These are phyloP conservation scores for Patella depressa DNA, from an alignment of 2,888 invertebrate genomes.

Conservation along the genomic window DNA sequence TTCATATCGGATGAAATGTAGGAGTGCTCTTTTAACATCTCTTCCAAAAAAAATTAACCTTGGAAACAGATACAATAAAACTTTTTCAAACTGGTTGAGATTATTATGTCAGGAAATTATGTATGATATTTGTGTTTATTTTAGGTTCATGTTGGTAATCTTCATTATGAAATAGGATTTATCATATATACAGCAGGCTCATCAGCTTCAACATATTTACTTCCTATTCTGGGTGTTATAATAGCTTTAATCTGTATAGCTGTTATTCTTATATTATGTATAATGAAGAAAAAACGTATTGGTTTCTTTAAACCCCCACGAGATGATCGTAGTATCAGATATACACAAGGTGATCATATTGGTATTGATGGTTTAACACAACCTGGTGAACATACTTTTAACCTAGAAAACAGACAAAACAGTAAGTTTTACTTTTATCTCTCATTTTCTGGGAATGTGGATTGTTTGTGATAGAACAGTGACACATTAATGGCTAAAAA, in stretches of 20 bases:
- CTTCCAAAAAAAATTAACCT: no score
- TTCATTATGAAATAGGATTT: constrained; percentile 51
- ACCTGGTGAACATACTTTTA: constrained; percentile 20
- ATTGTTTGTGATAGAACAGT: no score
- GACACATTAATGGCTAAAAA: no score
- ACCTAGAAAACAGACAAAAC: constrained; percentile 36
- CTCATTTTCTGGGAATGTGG: constrained; percentile 13
- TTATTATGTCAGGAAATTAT: constrained; percentile 37
- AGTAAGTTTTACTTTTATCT: constrained; percentile 34
- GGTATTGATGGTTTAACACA: constrained; percentile 20
- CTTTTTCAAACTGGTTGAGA: no score
- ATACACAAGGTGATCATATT: constrained; percentile 22
- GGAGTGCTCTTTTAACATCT: no score
- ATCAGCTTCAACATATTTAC: constrained; percentile 28
- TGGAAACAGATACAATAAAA: no score
- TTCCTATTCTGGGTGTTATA: constrained; percentile 46
- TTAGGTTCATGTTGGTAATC: constrained; percentile 57
- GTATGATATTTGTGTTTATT: constrained; percentile 14
- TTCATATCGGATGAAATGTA: no score
- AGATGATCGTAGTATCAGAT: constrained; percentile 3
- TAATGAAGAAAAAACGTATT: constrained; percentile 52
- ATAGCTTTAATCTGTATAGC: constrained; percentile 45
- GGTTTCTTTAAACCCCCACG: constrained; percentile 42
- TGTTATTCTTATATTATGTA: constrained; percentile 43
- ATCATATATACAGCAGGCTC: constrained; percentile 41